phyloP scores from a whole-genome alignment of 2,797 vertebrate species.

The Crocodylus rhombifer region DNA sequence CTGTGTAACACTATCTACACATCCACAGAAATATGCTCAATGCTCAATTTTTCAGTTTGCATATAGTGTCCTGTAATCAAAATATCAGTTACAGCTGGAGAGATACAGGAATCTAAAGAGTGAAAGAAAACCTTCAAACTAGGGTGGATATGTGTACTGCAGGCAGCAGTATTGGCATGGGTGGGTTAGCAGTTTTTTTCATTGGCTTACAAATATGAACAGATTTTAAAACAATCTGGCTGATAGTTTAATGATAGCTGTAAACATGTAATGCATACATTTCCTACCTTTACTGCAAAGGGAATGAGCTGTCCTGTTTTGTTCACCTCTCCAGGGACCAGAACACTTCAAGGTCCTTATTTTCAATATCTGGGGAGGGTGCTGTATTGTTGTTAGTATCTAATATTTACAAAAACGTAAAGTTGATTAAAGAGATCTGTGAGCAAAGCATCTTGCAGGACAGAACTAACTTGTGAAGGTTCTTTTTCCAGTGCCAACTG shows the following conservation, averaged over 20 bases:
- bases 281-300: neutral
- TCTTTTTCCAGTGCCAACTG: neutral
- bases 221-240: fast-evolving
- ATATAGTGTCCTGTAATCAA: neutral
- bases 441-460: neutral
- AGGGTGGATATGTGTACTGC: neutral
- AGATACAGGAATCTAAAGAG: neutral
- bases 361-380: neutral
- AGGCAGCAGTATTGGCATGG: neutral
- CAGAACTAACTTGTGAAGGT: neutral
- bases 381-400: neutral
- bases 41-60: neutral
- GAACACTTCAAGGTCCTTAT: neutral
- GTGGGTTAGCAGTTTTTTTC: neutral
- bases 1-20: neutral
- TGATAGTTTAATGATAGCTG: neutral
- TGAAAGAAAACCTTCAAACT: neutral
- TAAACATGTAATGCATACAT: neutral
- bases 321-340: neutral
- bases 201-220: neutral
- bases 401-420: neutral
- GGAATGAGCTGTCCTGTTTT: neutral
- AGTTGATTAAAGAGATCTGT: neutral
- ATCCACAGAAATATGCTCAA: neutral
- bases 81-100: slow-evolving; percentile 15